Evolutionary conservation across 2,888 invertebrate species (phyloP), one percentile per base, ranked within the genome.

Genomic region (Microplitis deprimator): DNA sequence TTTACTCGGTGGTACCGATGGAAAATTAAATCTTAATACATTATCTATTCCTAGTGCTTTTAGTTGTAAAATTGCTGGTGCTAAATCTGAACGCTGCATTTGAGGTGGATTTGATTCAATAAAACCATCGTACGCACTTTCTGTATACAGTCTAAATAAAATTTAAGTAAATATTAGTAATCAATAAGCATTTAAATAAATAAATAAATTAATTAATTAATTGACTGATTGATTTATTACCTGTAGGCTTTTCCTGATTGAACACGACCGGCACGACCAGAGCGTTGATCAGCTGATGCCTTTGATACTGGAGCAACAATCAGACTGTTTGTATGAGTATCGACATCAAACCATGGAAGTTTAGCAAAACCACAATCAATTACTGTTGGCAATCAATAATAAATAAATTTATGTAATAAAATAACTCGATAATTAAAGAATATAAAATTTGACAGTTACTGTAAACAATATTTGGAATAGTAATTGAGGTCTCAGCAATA

Each of bases 351-450:
- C 92, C 96, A 97, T 20, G 96, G 95, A 83, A 98, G 90, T 91
- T 98, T 99, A 71, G 98, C 97, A 91, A 97, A 99, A 1, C 99
- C 99, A 88, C 97, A 94, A 89, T 99, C 99, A 75, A 99, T 94
- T 10, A 82, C 82, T 82, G 68, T 29, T 29, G 29, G 29, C 10
- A 62, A 61, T 41, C 8, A 62, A 10, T 17, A 8, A 41, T 60
- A 65, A 20, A 41, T 68, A 17, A 41, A 40, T 17, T 38, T 39
- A 10, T 67, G 67, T 4, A 17, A 13, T 6, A 38, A 29, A 20
- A 8, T 39, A 67, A 8, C n/a, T 67, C 13, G 67, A 5, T 29
- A 29, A 38, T 60, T 6, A 1, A 68, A 40, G 8, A 61, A 67
- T 50, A 16, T 65, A 10, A 62, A 59, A 16, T 16, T 8, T 40